Base-by-base conservation (phyloP, 64 coral and sea anemone species). In the Anthopleura sola region DNA sequence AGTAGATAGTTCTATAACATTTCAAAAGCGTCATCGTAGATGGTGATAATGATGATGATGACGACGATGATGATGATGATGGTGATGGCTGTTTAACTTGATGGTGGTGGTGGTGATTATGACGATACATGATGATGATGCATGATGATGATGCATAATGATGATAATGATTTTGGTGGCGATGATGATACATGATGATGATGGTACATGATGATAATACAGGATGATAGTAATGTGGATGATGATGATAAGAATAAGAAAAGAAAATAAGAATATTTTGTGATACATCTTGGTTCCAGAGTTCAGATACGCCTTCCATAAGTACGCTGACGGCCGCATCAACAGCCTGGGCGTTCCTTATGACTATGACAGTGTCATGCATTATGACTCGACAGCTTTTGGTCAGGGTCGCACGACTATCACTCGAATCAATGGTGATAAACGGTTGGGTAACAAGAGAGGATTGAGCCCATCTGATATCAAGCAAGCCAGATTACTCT, bases 281-380 rank as follows among this genome's bases (percentile, higher is more conserved):
- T 53, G 58, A 15, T 26, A 26, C 11, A n/a, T n/a, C 24, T 62
- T 5, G 21, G 11, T 32, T 71, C 66, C 28, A 71, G 66, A 32
- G 28, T 71, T 71, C 12, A 32, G 29, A 32, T 71, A 34, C 66
- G 66, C 66, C 66, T 81, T 81, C 39, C 21, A 81, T 2, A 81
- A 49, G 78, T 48, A 48, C 17, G 5, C 49, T 10, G 37, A 31
- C 18, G 78, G 78, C 8, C 19, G 39, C 16, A 81, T 81, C 78
- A 53, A 81, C 37, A 81, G 78, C 37, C 38, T 48, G 36, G 78
- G 78, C 39, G 49, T 81, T 81, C 78, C 78, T 36, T 81, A 81
- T 38, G 78, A 81, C 8, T 48, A 48, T 19, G 49, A 81, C 78
- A 81, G 78, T 17, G 39, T 81, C 9, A 81, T 81, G 78, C 78